Conservation (phyloP, 1,140 invertebrate genomes). For the Lanistes nyassanus region DNA sequence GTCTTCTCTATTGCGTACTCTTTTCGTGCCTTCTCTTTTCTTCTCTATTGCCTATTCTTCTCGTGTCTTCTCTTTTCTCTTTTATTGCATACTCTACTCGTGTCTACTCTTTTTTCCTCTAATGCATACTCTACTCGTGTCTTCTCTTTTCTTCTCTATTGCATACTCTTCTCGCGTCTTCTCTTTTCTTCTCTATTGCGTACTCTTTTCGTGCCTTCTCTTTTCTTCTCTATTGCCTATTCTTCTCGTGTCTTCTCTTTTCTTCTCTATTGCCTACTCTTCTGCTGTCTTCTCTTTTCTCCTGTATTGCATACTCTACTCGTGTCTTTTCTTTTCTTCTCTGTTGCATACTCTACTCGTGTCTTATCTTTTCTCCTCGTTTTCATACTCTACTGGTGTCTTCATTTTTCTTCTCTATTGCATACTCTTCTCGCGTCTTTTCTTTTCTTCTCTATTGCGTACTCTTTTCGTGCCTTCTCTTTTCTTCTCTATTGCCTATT, state of each 20-base stretch:
- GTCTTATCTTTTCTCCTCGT: background rate
- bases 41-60: constrained; percentile 1
- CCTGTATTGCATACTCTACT: background rate
- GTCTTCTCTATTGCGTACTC: background rate
- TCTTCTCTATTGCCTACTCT: background rate
- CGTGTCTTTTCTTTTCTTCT: background rate
- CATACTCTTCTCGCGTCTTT: background rate
- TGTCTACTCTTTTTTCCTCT: background rate
- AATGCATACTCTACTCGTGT: background rate
- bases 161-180: background rate
- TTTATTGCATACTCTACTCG: background rate
- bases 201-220: background rate
- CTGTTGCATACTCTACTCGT: background rate
- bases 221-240: background rate
- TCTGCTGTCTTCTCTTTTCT: background rate
- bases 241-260: background rate
- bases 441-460: background rate
- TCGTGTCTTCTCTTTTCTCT: background rate
- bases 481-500: background rate
- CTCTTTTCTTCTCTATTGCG: background rate
- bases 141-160: background rate
- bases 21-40: background rate
- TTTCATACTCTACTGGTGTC: background rate
- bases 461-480: background rate
- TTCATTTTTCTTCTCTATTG: background rate